Evolutionary conservation across 2,797 vertebrate genomes (phyloP).

Genomic region (Sebastes paucispinis): DNA sequence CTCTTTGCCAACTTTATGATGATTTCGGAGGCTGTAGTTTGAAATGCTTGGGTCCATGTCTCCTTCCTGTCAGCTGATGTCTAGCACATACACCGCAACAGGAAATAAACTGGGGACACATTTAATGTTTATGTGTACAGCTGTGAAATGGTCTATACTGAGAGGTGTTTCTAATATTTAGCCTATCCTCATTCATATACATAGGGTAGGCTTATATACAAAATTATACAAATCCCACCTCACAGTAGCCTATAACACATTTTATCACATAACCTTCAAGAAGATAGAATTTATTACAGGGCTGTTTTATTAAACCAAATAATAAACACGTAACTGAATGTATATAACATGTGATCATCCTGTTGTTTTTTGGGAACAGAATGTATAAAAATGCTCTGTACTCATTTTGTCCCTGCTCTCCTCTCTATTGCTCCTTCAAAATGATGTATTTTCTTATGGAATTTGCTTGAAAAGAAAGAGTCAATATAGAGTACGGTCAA

Average conservation of each 20-base stretch:
- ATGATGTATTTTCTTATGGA: background rate
- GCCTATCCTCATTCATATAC: background rate
- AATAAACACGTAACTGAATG: background rate
- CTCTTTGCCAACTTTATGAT: background rate
- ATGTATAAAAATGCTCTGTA: background rate
- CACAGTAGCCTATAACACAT: background rate
- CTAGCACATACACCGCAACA: too few relatives aligned
- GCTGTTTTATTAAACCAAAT: background rate
- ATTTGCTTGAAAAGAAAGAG: conserved; percentile 3
- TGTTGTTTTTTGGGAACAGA: background rate
- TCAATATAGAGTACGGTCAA: background rate
- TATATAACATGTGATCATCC: background rate
- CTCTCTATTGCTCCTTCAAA: background rate
- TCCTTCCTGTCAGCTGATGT: too few relatives aligned
- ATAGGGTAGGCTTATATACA: background rate
- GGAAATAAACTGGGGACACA: too few relatives aligned
- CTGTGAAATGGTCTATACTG: background rate
- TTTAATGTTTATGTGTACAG: too few relatives aligned
- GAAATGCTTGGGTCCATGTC: too few relatives aligned
- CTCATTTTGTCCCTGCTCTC: background rate
- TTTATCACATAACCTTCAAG: background rate
- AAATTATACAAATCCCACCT: background rate
- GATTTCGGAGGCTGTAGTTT: background rate
- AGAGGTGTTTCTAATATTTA: background rate
- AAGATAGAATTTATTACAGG: background rate